Evolutionary conservation across 2,888 invertebrate species (phyloP), one percentile per base, ranked within the genome.

Genomic region (Merodon equestris): DNA sequence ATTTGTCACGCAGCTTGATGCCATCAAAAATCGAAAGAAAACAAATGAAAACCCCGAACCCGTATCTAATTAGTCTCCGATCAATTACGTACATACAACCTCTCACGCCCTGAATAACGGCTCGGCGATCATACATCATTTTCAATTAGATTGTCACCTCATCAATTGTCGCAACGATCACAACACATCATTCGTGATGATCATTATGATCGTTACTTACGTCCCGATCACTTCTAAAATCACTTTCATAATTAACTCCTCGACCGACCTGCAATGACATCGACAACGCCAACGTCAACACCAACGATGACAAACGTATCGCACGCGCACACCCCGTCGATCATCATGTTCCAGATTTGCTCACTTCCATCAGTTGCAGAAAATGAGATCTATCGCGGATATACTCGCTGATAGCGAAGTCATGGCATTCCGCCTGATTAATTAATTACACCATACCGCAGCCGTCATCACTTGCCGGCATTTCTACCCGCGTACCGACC

Each of bases 101-200:
- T 79, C 67, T 79, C 40, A 54, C 74, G 60, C 79, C 74, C 74
- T 56, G 7, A 27, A 27, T 27, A 7, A 7, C 27, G 27, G 7
- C 34, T 19, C 53, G 50, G 45, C 38, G 48, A 54, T 54, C 44
- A 61, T 51, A 51, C 56, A 58, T 70, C 70, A 54, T 60, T 44
- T 74, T 66, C 64, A 70, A 79, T 79, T 79, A 64, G 74, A 79
- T 79, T 79, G 79, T 74, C 79, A 79, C 79, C 74, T 79, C 68
- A 74, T 74, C 74, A 79, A 79, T 73, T 73, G 73, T 53, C 45
- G 68, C 40, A 68, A 64, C 79, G 68, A 79, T 79, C 79, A 74
- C 44, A 79, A 79, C 67, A 72, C 48, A 58, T 45, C 58, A 68
- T 68, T 67, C 61, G n/a, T n/a, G 27, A 27, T 27, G 3, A 27